Base-by-base conservation (phyloP, 2,888 invertebrate species). In the Stenoptilia bipunctidactyla region DNA sequence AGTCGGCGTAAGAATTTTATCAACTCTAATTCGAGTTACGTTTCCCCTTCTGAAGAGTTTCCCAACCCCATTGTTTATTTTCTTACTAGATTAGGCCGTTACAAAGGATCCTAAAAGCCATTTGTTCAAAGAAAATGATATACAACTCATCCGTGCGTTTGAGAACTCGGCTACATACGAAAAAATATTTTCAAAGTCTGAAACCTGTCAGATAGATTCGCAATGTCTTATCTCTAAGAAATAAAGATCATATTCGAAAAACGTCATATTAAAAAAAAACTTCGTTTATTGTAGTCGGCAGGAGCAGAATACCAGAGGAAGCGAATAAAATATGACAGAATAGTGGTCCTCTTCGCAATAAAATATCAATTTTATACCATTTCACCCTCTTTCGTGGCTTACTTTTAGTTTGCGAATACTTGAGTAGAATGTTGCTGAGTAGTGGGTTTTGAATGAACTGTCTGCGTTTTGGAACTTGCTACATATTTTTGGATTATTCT, bases 111-210 rank as follows among this genome's bases (percentile, higher is more conserved):
- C 61, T 56, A 60, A 51, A 52, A 56, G 51, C 64, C 74, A 80
- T 80, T 80, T 75, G 69, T 82, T 68, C 66, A 67, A 65, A 72
- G 70, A 65, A 75, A 69, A 79, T 80, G 80, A 82, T 79, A 75
- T 73, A 82, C 66, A 64, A 63, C 59, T 55, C 67, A 58, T 53
- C 58, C 82, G 82, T 82, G 82, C 82, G 80, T 75, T 56, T 66
- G 72, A 72, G 66, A 59, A 65, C 64, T 61, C 56, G 66, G 58
- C 57, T 51, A 49, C 48, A 45, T 55, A 54, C 46, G 45, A 54
- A 13, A 34, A 34, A 34, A 34, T 13, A 13, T 34, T 14, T 13
- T 63, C 55, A 66, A 59, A 46, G 47, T 56, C 47, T 41, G 12
- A 20, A 27, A 34, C 27, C 8, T 20, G 20, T 20, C 3, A 5